Base-by-base conservation (phyloP, 2,113 vertebrate species). In the Tupaia tana region DNA sequence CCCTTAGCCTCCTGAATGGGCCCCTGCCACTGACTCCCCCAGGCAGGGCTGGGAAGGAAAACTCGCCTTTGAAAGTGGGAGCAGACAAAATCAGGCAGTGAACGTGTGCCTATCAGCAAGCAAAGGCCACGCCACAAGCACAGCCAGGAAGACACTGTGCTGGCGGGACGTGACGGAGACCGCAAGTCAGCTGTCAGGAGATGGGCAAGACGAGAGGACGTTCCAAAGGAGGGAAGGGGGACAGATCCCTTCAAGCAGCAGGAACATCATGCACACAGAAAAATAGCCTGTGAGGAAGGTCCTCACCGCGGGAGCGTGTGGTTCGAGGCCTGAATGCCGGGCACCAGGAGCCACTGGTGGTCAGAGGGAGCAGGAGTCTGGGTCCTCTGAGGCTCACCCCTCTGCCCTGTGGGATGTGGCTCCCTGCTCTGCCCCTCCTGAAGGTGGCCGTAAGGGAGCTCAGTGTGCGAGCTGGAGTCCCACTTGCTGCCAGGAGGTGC, bases 201-300 rank as follows among this genome's bases (percentile, higher is more conserved):
- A 84, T 1, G 9, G 52, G 0, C 12, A 8, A 19, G 74, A 13
- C 3, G 61, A 34, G 67, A 52, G 66, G n/a, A 16, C 0, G 0
- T n/a, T 4, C 0, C 4, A 0, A 10, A 19, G 1, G 0, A 13
- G 4, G 14, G 16, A 0, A 18, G 56, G 70, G 31, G 67, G 81
- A 54, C 15, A 14, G 43, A 9, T 12, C 70, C 34, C 20, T 27
- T 70, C 59, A 22, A 2, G 9, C 20, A 56, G 80, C 75, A 82
- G n/a, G 12, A 25, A 9, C 0, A 2, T 7, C 25, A 1, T 34
- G 66, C 31, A 73, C 0, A 0, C 11, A 13, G 95, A 67, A 77
- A 77, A 29, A 16, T 0, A 1, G 18, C 66, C n/a, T 0, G 0
- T 0, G 13, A 16, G 52, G 66, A 54, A 86, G n/a, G 43, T 43